phyloP scores from a whole-genome alignment of 2,113 vertebrate species.

The Cryptomyrus ogoouensis region DNA sequence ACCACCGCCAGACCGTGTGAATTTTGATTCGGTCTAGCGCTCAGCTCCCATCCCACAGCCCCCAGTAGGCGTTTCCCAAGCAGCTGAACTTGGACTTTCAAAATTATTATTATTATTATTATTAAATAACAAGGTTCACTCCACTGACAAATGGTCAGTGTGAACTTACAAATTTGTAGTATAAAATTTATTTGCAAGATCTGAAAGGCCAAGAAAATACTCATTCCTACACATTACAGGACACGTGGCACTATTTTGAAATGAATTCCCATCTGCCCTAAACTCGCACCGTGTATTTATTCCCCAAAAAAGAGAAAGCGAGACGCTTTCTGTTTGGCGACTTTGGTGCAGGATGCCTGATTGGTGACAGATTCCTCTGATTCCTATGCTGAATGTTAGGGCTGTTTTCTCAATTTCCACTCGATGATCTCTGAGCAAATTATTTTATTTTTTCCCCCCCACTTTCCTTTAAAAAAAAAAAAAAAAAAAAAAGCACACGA shows the following conservation, averaged over 20 bases:
- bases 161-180: background rate
- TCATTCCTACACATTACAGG: background rate
- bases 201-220: background rate
- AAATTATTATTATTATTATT: background rate
- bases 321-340: background rate
- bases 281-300: background rate
- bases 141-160: background rate
- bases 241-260: background rate
- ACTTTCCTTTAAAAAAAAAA: background rate
- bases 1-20: background rate
- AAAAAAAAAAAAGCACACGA: background rate
- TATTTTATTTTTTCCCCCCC: background rate
- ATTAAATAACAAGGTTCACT: background rate
- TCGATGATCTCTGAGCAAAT: background rate
- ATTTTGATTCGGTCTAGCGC: background rate
- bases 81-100: background rate
- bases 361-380: background rate
- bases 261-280: background rate
- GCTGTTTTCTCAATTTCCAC: background rate
- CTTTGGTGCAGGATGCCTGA: background rate
- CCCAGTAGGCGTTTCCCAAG: slow-evolving; percentile 4
- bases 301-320: background rate
- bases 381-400: background rate
- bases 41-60: background rate
- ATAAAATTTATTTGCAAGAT: background rate